phyloP scores from a whole-genome alignment of 1,140 invertebrate genomes.

The Drosophila setifemur region DNA sequence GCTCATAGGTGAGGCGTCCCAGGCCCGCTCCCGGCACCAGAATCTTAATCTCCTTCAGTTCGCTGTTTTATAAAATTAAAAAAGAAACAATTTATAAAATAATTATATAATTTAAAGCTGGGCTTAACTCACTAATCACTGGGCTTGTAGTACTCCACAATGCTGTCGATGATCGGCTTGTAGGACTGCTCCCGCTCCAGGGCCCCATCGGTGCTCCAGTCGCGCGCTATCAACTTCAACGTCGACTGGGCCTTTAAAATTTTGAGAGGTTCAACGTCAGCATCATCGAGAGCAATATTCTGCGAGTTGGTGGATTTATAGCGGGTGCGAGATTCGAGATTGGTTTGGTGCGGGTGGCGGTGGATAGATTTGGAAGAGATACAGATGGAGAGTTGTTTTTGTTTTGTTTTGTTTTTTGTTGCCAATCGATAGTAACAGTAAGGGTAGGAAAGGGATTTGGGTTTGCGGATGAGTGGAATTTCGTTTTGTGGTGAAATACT shows the following conservation, averaged over 20 bases:
- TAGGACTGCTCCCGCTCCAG: conserved; percentile 94
- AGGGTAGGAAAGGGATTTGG: too few species aligned
- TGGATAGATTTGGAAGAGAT: conserved; percentile 23
- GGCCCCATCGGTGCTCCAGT: conserved; percentile 95
- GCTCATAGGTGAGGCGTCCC: conserved; percentile 95
- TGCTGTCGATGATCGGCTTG: conserved; percentile 93
- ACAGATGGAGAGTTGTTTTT: background rate
- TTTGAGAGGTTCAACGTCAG: conserved; percentile 79
- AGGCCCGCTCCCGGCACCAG: conserved; percentile 97
- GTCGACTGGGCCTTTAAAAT: conserved; percentile 92
- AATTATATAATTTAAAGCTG: too few species aligned
- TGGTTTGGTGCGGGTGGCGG: background rate
- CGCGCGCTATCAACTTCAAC: conserved; percentile 96
- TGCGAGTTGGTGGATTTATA: conserved; percentile 19
- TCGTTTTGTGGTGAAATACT: too few species aligned
- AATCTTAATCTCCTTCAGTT: conserved; percentile 86
- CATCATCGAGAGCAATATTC: conserved; percentile 61
- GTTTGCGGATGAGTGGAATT: too few species aligned
- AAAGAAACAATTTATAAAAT: too few species aligned
- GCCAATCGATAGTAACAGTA: conserved; percentile 18
- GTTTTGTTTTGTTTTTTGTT: background rate
- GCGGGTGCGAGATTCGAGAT: conserved; percentile 1
- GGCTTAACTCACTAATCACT: conserved; percentile 77
- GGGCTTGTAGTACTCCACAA: conserved; percentile 89
- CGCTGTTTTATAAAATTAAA: conserved; percentile 62